Percentiles rank a stretch among this genome's conserved stretches.
phyloP scores from a whole-genome alignment of 2,888 invertebrate species.

The Melanargia galathea region DNA sequence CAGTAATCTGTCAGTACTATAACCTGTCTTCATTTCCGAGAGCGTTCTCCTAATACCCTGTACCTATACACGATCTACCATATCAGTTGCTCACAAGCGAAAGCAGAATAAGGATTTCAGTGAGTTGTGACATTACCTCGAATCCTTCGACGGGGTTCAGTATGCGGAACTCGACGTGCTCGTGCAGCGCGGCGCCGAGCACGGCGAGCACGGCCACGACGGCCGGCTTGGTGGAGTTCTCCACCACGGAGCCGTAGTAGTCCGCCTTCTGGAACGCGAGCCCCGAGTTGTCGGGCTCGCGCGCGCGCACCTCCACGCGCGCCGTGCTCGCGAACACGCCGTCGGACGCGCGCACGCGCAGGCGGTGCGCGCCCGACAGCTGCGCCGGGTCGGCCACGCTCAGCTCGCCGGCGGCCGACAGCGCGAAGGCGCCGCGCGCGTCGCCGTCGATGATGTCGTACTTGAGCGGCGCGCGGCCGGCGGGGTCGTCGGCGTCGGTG shows the following conservation, averaged over 20 bases:
- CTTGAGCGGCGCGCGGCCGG: conserved; percentile 74
- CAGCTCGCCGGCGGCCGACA: conserved; percentile 80
- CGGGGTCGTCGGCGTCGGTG: conserved; percentile 87
- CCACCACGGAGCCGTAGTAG: conserved; percentile 90
- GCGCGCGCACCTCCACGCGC: conserved; percentile 59
- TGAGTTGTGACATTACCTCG: no score
- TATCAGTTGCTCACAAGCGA: no score
- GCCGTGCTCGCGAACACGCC: conserved; percentile 90
- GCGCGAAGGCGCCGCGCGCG: conserved; percentile 86
- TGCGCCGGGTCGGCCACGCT: conserved; percentile 57
- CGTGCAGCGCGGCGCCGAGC: conserved; percentile 92
- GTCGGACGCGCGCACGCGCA: conserved; percentile 93
- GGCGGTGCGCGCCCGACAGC: conserved; percentile 71
- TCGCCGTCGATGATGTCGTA: conserved; percentile 94
- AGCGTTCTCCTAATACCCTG: no score
- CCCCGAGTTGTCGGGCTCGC: conserved; percentile 80
- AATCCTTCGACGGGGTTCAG: conserved; percentile 94
- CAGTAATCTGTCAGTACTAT: no score
- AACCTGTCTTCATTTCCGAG: no score
- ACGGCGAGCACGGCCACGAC: conserved; percentile 93
- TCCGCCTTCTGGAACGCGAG: conserved; percentile 90
- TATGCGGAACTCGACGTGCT: conserved; percentile 92
- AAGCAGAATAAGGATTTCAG: no score
- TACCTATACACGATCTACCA: no score
- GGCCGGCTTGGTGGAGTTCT: conserved; percentile 91